These are phyloP conservation scores for Andrena camellia DNA, from an alignment of 2,888 invertebrate genomes.

Conservation along the genomic window DNA sequence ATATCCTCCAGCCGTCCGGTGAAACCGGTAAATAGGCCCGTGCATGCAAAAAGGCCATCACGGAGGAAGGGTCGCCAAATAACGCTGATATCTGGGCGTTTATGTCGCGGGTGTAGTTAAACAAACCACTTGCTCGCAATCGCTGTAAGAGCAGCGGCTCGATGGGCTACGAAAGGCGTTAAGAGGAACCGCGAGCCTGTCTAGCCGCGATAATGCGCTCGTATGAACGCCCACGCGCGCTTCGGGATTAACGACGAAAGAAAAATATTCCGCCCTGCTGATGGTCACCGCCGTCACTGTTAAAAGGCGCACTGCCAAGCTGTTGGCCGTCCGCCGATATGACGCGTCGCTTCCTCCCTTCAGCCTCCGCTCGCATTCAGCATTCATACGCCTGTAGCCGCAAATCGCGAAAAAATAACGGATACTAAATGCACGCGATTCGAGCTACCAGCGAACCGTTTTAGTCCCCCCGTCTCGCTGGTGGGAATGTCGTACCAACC, in stretches of 20 bases:
- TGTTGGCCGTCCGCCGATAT: slow-evolving; percentile 62
- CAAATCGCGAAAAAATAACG: slow-evolving; percentile 68
- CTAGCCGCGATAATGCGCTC: slow-evolving; percentile 78
- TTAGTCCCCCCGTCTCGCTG: slow-evolving; percentile 57
- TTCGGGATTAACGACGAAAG: slow-evolving; percentile 61
- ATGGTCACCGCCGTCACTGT: slow-evolving; percentile 59
- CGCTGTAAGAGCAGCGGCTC: slow-evolving; percentile 76
- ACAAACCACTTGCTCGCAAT: slow-evolving; percentile 79
- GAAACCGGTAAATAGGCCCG: slow-evolving; percentile 56
- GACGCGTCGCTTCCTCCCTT: slow-evolving; percentile 50
- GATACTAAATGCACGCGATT: slow-evolving; percentile 78
- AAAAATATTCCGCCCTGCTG: slow-evolving; percentile 32
- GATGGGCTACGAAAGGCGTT: slow-evolving; percentile 77
- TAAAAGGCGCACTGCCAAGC: slow-evolving; percentile 54
- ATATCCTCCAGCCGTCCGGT: slow-evolving; percentile 21
- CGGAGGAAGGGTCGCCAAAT: slow-evolving; percentile 16
- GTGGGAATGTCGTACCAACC: slow-evolving; percentile 45
- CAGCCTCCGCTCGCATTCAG: slow-evolving; percentile 67
- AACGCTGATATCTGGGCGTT: slow-evolving; percentile 77
- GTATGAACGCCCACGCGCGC: slow-evolving; percentile 59
- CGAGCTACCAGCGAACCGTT: slow-evolving; percentile 73
- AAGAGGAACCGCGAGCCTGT: slow-evolving; percentile 70
- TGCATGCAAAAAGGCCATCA: slow-evolving; percentile 36
- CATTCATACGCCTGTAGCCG: slow-evolving; percentile 52
- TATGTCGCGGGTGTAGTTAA: slow-evolving; percentile 76